A percentile compares a stretch with the other conserved stretches of the same genome.
Evolutionary conservation across 2,888 invertebrate genomes (phyloP).

Genomic region (Venusia cambrica): DNA sequence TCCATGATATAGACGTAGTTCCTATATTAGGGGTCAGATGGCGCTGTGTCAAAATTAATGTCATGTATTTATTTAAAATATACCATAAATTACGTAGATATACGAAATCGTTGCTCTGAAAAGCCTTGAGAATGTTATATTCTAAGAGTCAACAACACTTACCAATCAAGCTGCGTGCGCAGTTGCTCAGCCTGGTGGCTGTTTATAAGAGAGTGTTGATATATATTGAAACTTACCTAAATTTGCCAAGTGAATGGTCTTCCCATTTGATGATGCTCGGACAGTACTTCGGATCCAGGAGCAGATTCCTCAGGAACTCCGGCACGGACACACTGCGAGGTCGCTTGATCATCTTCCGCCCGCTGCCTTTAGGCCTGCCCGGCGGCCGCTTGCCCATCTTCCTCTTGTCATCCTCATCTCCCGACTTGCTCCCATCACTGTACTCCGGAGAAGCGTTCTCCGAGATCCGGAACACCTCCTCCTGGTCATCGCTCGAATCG

Average conservation of each 20-base stretch:
- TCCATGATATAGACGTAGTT: too few species aligned
- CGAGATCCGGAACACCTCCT: conserved; percentile 59
- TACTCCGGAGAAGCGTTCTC: conserved; percentile 66
- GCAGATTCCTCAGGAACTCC: conserved; percentile 92
- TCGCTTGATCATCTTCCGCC: conserved; percentile 66
- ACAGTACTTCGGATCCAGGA: conserved; percentile 87
- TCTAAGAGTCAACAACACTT: too few species aligned
- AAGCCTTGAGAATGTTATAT: too few species aligned
- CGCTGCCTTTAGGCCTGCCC: conserved; percentile 78
- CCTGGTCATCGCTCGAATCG: conserved; percentile 71
- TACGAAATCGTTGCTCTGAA: too few species aligned
- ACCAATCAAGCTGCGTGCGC: too few species aligned
- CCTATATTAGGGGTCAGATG: too few species aligned
- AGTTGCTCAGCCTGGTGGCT: neutral
- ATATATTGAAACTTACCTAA: conserved; percentile 76
- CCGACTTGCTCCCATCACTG: conserved; percentile 69
- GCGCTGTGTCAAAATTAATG: too few species aligned
- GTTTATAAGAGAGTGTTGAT: conserved; percentile 2
- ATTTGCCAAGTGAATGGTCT: conserved; percentile 90
- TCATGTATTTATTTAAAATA: too few species aligned
- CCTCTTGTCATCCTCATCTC: conserved; percentile 71
- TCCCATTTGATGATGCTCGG: conserved; percentile 94
- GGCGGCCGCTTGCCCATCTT: conserved; percentile 75
- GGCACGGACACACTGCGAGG: conserved; percentile 83
- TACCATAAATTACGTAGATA: too few species aligned